Conservation (phyloP, 2,888 invertebrate species). For the Lypha dubia region DNA sequence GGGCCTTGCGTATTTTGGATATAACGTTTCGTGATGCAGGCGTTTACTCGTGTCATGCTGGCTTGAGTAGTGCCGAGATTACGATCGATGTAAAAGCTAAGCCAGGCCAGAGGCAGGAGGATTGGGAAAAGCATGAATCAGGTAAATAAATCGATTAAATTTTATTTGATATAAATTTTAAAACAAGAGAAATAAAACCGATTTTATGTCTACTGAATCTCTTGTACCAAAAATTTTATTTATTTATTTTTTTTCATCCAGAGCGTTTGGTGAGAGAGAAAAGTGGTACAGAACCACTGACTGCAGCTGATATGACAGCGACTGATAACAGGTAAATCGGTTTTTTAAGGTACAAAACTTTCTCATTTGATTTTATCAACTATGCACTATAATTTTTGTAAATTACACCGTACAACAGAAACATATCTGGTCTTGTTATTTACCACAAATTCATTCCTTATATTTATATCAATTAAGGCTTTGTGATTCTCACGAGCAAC, state of each 20-base stretch:
- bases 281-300: constrained; percentile 82
- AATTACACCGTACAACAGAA: too few species aligned
- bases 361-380: background rate
- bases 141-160: constrained; percentile 75
- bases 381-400: too few species aligned
- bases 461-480: too few species aligned
- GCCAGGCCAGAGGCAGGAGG: constrained; percentile 91
- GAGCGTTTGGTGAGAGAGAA: constrained; percentile 82
- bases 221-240: background rate
- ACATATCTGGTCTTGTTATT: too few species aligned
- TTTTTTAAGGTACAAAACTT: background rate
- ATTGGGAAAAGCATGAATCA: constrained; percentile 86
- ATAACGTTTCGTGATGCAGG: constrained; percentile 92
- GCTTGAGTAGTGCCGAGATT: constrained; percentile 91
- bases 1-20: constrained; percentile 93
- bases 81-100: constrained; percentile 91
- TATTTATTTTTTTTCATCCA: constrained; percentile 72
- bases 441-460: too few species aligned
- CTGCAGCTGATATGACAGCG: constrained; percentile 82
- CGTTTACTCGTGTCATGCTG: constrained; percentile 93
- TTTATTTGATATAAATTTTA: too few species aligned
- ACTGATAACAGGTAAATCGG: constrained; percentile 80
- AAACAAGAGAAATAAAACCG: too few species aligned
- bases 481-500: too few species aligned
- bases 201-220: too few species aligned